Evolutionary conservation across 53 echinoderm and acorn worm genomes (phyloP).

Genomic region (Arbacia lixula): DNA sequence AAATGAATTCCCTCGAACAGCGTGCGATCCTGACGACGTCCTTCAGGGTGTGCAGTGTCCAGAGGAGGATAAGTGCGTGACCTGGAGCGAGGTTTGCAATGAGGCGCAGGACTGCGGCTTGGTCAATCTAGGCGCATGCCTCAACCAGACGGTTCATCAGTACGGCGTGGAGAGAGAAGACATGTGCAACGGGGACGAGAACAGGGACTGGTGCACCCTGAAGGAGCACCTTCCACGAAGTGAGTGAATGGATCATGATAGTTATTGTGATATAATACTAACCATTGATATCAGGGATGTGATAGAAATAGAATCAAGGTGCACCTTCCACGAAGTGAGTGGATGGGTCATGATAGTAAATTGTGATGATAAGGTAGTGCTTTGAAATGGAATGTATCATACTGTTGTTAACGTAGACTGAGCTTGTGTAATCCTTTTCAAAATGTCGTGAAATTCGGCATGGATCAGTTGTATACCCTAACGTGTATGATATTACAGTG

Average conservation of each 20-base stretch:
- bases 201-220: conserved; percentile 83
- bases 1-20: background rate
- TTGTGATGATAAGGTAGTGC: no score
- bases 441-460: no score
- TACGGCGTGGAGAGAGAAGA: conserved; percentile 67
- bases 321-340: conserved; percentile 82
- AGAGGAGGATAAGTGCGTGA: conserved; percentile 75
- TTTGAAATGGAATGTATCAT: no score
- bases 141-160: conserved; percentile 67
- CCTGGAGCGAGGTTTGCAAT: conserved; percentile 84
- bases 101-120: conserved; percentile 81
- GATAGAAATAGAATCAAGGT: no score
- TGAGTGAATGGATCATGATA: no score
- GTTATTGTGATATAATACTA: no score
- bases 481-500: no score
- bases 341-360: no score
- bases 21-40: conserved; percentile 12
- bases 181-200: conserved; percentile 92
- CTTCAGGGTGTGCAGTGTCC: conserved; percentile 82
- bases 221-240: conserved; percentile 78
- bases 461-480: no score
- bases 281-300: no score
- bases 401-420: no score
- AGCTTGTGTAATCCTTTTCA: no score
- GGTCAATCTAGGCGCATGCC: conserved; percentile 55